Base-by-base conservation (phyloP, 2,113 vertebrate genomes). In the Gambusia affinis region DNA sequence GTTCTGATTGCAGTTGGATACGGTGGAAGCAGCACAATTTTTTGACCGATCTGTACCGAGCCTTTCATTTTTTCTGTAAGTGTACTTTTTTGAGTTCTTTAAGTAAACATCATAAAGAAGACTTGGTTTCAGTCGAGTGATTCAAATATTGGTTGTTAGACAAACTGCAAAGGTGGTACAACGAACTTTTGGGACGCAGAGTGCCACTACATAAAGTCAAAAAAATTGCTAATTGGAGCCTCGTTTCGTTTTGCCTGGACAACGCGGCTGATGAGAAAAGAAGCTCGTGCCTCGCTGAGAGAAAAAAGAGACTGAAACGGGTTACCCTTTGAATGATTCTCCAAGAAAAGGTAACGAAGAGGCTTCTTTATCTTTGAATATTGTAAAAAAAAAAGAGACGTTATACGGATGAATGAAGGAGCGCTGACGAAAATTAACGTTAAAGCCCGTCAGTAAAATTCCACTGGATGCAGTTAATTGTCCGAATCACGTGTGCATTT, bases 361-460 rank as follows among this genome's bases (percentile, higher is more conserved):
- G 60, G 60, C 60, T 62, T 62, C 28, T 62, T 62, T 6, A 62
- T 62, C 60, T 62, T 62, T 62, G 28, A 62, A 62, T 29, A 62
- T 62, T 62, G 60, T 6, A 14, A 62, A n/a, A n/a, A n/a, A n/a
- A n/a, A n/a, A n/a, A n/a, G n/a, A 14, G 60, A 62, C 60, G 60
- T 29, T 4, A 29, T 62, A 62, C 60, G 60, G 60, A 29, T 29
- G 29, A 27, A 29, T 5, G 28, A 62, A 62, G 60, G 60, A 62
- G 0, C 28, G 5, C 8, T 0, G 14, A 54, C 30, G 28, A 62
- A 62, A 30, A 30, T 44, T 12, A 14, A 44, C 14, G 42, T 44
- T 44, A 44, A 44, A 44, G 11, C 42, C 42, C 4, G 42, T 44
- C 42, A 44, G 42, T 44, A 44, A 44, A 44, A 44, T 44, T 12